Evolutionary conservation across 2,113 vertebrate genomes (phyloP), one percentile per base, ranked within the genome.

Genomic region (Platysteira castanea): DNA sequence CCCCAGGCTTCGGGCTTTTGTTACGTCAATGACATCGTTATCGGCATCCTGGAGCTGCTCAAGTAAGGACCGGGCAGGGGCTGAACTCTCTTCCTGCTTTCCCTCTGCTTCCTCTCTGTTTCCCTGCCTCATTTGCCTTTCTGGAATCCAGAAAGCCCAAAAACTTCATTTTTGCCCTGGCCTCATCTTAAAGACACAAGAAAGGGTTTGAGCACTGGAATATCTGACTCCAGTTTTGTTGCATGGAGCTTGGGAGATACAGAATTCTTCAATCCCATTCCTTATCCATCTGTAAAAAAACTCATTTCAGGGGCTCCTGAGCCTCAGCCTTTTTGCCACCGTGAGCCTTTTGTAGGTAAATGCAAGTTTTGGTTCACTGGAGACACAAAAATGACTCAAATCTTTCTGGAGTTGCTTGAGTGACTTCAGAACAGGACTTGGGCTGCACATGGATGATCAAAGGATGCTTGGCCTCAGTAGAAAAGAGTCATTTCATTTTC

Each of bases 1-100:
- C 75, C 76, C 2, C 97, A 99, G 99, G 99, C 99, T 4, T 99
- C 99, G 42, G 99, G 99, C 17, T 99, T 99, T 96, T 99, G 99
- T 95, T 99, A 99, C 1, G 99, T 99, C 60, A 99, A 99, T 5
- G 99, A 99, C 98, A 99, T 99, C 57, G 99, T 99, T 88, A 99
- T 99, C 15, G 99, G 99, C 95, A 99, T 99, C 82, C 98, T 99
- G 98, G 99, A 99, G 94, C 98, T 99, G 49, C 98, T 99, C 84
- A 99, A 99, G 99, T 99, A 98, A 98, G 99, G 87, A 33, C 3
- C 1, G 84, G 41, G 24, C 85, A 15, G 21, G 54, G 37, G 39
- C 42, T 27, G 50, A 21, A 1, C 65, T 81, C 50, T 35, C 47
- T 26, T 1, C 46, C 33, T 44, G 84, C 6, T 77, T 77, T 57